phyloP scores from a whole-genome alignment of 2,113 vertebrate genomes.

The Chionodraco myersi region DNA sequence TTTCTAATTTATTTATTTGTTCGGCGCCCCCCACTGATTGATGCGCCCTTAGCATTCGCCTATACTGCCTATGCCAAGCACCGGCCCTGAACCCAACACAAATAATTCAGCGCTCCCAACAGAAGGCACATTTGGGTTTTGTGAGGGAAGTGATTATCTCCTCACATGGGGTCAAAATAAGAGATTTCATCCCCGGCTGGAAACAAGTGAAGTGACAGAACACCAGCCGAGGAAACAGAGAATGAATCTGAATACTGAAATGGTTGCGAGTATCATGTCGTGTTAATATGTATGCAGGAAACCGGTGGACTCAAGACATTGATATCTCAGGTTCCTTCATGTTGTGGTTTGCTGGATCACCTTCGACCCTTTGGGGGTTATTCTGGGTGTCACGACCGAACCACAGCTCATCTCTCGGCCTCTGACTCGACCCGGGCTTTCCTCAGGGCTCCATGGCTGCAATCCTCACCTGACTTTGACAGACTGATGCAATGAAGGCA shows the following conservation, averaged over 20 bases:
- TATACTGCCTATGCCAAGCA: too few relatives aligned
- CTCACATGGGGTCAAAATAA: neutral
- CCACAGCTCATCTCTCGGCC: slow-evolving; percentile 10
- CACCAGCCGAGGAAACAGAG: neutral
- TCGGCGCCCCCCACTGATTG: too few relatives aligned
- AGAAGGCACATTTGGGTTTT: neutral
- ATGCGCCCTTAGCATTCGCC: too few relatives aligned
- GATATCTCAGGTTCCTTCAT: neutral
- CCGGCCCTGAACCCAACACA: neutral
- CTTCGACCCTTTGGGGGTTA: neutral
- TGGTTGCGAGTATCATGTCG: neutral
- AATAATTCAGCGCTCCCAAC: neutral
- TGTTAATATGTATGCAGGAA: neutral
- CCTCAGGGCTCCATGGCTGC: slow-evolving; percentile 36
- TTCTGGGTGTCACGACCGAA: slow-evolving; percentile 18
- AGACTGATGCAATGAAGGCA: slow-evolving; percentile 46
- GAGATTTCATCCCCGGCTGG: slow-evolving; percentile 1
- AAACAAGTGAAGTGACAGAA: slow-evolving; percentile 25
- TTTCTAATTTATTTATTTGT: too few relatives aligned
- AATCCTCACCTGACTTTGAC: slow-evolving; percentile 30
- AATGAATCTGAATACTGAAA: neutral
- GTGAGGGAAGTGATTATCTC: slow-evolving; percentile 1
- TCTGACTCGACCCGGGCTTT: slow-evolving; percentile 26
- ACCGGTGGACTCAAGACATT: too few relatives aligned
- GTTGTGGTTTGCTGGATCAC: neutral